Base-by-base conservation (phyloP, 2,888 invertebrate genomes). In the Philonicus albiceps region DNA sequence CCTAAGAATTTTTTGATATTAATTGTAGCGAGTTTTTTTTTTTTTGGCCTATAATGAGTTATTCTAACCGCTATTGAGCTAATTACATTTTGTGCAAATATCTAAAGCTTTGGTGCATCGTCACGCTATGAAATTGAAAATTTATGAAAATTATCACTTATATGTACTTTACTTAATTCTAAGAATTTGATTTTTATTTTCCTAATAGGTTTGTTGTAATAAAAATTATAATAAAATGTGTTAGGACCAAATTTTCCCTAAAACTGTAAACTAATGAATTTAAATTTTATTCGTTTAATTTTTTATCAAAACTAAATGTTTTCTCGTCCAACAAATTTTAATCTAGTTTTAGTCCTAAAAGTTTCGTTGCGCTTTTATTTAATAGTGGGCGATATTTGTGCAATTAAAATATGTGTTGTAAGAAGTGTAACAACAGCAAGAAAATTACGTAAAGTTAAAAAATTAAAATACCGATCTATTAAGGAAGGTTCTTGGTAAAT, bases 31-130 rank as follows among this genome's bases (percentile, higher is more conserved):
- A 80, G 27, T 80, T 31, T 40, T 80, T 53, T 75, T 16, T 80
- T 31, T 40, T 80, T 53, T 75, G 80, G 49, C 80, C 22, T 27
- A 30, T 49, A 13, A 53, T 53, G 80, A 80, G 31, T 22, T 31
- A 80, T 27, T 53, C n/a, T 80, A 80, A 30, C 6, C 6, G 6
- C 34, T 22, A 16, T 76, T 76, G 34, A 22, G 40, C 19, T 76
- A 11, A 37, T 76, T 80, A 80, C n/a, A 22, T 49, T 6, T 80
- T 49, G 80, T 80, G 80, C 80, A 80, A 27, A 49, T 53, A 27
- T 27, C 80, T 80, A 43, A 80, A 80, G 80, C 80, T 80, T 43
- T 80, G 16, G 80, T 80, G 80, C 80, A 49, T 27, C 22, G 40
- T 76, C 34, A 34, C 16, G 16, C 40, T 22, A 76, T 76, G 31